Evolutionary conservation across 2,888 invertebrate genomes (phyloP), one percentile per base, ranked within the genome.

Genomic region (Eupithecia subfuscata): DNA sequence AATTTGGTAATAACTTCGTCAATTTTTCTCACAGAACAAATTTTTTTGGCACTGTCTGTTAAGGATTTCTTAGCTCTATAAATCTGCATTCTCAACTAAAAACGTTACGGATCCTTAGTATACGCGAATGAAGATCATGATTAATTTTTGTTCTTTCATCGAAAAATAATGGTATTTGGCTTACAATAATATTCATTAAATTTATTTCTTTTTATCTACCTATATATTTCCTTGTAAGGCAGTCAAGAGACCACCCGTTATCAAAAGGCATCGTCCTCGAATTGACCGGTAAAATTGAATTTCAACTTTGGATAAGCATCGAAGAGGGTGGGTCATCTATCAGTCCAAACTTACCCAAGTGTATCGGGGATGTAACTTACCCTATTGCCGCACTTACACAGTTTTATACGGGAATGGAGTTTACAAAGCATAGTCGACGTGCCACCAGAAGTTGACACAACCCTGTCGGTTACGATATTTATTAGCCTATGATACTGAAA

Each of bases 211-310:
- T 22, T 52, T 4, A 56, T 56, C 11, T 56, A 0, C 52, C 8
- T 52, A 52, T n/a, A n/a, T n/a, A n/a, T n/a, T 2, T n/a, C 30
- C 30, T 30, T 30, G 30, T 30, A 8, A 9, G 34, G 64, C 64
- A 64, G 64, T 64, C 64, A 64, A 64, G 22, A 64, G 9, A 30
- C 63, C n/a, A 22, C 12, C 9, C 30, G 34, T 2, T 64, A 30
- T 34, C 30, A 34, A 64, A 64, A 8, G 34, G 34, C 64, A 56
- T 56, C 52, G 34, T 34, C 34, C 71, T 56, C 64, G 56, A 56
- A 74, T 52, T 69, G 73, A 65, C 76, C 69, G 69, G 56, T 76
- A 74, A 76, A 76, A 76, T 76, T 76, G 76, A 76, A 74, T 76
- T 76, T 76, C 56, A 74, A 76, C 69, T 74, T 70, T 69, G 69